Conservation (phyloP, 2,888 invertebrate genomes). For the Bellardia pandia region DNA sequence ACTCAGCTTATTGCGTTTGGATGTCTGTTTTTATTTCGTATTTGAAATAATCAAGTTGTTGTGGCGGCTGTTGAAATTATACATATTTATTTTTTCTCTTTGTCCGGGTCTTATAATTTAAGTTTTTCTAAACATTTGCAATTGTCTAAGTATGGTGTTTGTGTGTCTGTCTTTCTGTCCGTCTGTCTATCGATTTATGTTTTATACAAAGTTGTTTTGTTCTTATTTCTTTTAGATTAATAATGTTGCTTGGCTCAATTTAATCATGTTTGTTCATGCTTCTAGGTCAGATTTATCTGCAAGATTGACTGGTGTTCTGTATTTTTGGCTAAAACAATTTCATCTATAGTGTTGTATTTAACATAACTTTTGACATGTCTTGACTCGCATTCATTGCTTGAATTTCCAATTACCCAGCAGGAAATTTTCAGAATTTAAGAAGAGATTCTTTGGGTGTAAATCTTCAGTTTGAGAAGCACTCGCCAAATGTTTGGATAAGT, state of each 20-base stretch:
- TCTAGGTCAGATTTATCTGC: slow-evolving; percentile 71
- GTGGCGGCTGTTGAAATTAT: slow-evolving; percentile 52
- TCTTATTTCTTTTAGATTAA: slow-evolving; percentile 40
- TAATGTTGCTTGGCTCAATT: slow-evolving; percentile 54
- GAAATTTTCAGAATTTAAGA: neutral
- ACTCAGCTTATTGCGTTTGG: slow-evolving; percentile 58
- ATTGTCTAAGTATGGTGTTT: slow-evolving; percentile 39
- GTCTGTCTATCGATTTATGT: slow-evolving; percentile 39
- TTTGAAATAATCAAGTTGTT: slow-evolving; percentile 55
- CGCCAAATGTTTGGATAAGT: too few species aligned
- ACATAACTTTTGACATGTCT: slow-evolving; percentile 64
- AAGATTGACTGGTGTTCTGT: slow-evolving; percentile 53
- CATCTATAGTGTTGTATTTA: slow-evolving; percentile 32
- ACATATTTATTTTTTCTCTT: slow-evolving; percentile 9
- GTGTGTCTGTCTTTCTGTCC: slow-evolving; percentile 5
- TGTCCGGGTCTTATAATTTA: slow-evolving; percentile 56
- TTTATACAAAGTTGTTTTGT: slow-evolving; percentile 29
- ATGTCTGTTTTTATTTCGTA: slow-evolving; percentile 16
- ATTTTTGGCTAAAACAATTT: slow-evolving; percentile 27
- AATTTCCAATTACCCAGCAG: neutral
- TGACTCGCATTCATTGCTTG: slow-evolving; percentile 39
- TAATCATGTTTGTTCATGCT: slow-evolving; percentile 64
- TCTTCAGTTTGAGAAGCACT: too few species aligned
- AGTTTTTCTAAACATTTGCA: slow-evolving; percentile 46
- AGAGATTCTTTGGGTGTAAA: too few species aligned